These are phyloP conservation scores for Dysmachus trigonus DNA, from an alignment of 2,888 invertebrate genomes.

Conservation along the genomic window DNA sequence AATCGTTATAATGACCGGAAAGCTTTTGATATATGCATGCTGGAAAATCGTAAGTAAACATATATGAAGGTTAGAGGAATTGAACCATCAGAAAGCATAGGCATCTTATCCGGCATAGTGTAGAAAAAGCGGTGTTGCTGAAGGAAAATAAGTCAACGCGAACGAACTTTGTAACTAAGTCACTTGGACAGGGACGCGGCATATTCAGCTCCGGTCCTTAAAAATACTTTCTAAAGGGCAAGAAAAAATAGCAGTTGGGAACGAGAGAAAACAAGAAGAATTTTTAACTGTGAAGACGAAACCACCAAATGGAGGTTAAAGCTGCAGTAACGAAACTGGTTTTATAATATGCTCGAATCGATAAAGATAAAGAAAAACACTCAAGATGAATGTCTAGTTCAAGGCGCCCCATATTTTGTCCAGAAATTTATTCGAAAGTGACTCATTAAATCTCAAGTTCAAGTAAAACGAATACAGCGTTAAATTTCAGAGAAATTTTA, in stretches of 20 bases:
- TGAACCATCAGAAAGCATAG: not conserved
- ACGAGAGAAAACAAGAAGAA: not conserved
- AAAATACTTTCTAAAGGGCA: not conserved
- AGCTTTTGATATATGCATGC: not conserved
- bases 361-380: not conserved
- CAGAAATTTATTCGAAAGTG: not conserved
- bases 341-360: not conserved
- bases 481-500: not conserved
- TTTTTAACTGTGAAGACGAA: not conserved
- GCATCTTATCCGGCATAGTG: not conserved
- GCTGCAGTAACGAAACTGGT: not conserved
- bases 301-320: not conserved
- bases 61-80: not conserved
- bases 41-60: not conserved
- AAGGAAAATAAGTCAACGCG: constrained; percentile 14
- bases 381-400: not conserved
- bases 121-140: not conserved
- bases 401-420: not conserved
- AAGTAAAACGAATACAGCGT: not conserved
- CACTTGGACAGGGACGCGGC: not conserved
- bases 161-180: not conserved
- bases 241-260: not conserved
- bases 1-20: not conserved
- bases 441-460: not conserved
- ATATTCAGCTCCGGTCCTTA: not conserved